phyloP scores from a whole-genome alignment of 2,113 vertebrate species.

The Bufo gargarizans region DNA sequence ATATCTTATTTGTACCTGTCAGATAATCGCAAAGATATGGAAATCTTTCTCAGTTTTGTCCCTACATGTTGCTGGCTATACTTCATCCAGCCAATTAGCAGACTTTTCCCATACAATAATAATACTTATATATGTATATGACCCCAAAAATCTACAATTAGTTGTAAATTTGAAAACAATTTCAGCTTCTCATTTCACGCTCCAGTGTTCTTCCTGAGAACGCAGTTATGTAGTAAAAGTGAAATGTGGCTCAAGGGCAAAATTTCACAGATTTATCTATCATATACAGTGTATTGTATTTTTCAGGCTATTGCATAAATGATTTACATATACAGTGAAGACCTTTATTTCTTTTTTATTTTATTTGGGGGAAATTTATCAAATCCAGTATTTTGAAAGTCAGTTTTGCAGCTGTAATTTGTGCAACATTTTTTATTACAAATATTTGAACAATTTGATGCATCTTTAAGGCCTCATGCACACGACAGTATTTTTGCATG shows the following conservation, averaged over 20 bases:
- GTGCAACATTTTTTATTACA: too few relatives aligned
- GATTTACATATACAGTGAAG: background rate
- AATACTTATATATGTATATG: conserved; percentile 9
- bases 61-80: background rate
- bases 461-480: too few relatives aligned
- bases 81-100: background rate
- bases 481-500: too few relatives aligned
- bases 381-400: too few relatives aligned
- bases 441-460: too few relatives aligned
- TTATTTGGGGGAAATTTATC: too few relatives aligned
- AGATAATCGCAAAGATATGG: conserved; percentile 6
- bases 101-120: conserved; percentile 5
- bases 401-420: too few relatives aligned
- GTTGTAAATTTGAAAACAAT: conserved; percentile 44
- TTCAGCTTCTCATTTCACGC: conserved; percentile 42
- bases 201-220: conserved; percentile 25
- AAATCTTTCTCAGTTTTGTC: background rate
- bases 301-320: conserved; percentile 16
- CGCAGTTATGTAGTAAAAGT: conserved; percentile 9
- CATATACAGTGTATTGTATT: background rate
- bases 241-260: conserved; percentile 42
- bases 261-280: conserved; percentile 23
- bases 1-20: conserved; percentile 8
- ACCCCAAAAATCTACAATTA: conserved; percentile 44
- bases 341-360: too few relatives aligned